Base-by-base conservation (phyloP, 2,888 invertebrate species). In the Eremobia ochroleuca region DNA sequence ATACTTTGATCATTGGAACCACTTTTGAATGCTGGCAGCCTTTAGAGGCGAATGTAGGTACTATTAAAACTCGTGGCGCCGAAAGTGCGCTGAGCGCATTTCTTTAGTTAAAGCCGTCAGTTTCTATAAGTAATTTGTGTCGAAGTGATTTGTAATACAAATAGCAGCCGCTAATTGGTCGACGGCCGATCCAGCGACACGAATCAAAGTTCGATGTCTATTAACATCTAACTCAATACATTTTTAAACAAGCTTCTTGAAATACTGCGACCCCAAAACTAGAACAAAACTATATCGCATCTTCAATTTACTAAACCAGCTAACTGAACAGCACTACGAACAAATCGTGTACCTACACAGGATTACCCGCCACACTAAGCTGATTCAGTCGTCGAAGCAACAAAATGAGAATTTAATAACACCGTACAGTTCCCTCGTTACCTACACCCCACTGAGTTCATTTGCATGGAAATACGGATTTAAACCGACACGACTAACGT, bases 381-480 rank as follows among this genome's bases (percentile, higher is more conserved):
- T 66, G 25, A 73, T 84, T 37, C 76, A 85, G 79, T 79, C 52
- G 80, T 73, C 76, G 87, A 87, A 83, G 83, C 69, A 77, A 79
- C 85, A 82, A 86, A 90, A 90, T 88, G 89, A 88, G 86, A 86
- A 87, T 90, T 90, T 90, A 90, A 90, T 90, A 89, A 85, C 84
- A 86, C 73, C 85, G 86, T 84, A 78, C 85, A 76, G 85, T 76
- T 80, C 61, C 70, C 69, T 85, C 85, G 85, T 80, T 87, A 82
- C 84, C 77, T 66, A 52, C 83, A 69, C 84, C 79, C 77, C 86
- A 78, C 80, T 76, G 85, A 58, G 66, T 87, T 89, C 87, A 89
- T 90, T 91, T 91, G 86, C 88, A 91, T 91, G 86, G 82, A 88
- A 90, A 91, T 89, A 87, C 87, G 87, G 85, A 85, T 89, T 87